phyloP scores from a whole-genome alignment of 2,113 vertebrate genomes.

The Misgurnus mizolepis region DNA sequence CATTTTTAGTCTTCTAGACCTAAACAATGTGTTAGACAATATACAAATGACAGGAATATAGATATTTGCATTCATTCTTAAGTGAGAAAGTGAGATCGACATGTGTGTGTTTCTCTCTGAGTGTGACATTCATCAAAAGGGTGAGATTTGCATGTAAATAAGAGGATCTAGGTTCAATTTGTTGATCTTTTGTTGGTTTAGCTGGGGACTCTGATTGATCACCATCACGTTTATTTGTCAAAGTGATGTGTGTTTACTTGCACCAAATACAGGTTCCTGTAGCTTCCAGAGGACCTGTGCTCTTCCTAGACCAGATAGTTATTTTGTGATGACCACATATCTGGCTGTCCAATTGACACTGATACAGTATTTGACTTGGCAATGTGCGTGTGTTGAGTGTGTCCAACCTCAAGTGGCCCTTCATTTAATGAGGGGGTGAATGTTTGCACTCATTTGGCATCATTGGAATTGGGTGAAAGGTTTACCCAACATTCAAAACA shows the following conservation, averaged over 20 bases:
- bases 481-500: slow-evolving; percentile 64
- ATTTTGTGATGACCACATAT: neutral
- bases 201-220: slow-evolving; percentile 19
- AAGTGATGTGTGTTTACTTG: slow-evolving; percentile 13
- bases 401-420: slow-evolving; percentile 24
- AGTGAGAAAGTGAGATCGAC: neutral
- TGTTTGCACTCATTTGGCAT: slow-evolving; percentile 55
- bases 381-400: slow-evolving; percentile 8
- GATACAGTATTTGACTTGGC: slow-evolving; percentile 2
- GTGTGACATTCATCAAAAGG: slow-evolving; percentile 37
- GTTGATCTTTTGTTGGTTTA: slow-evolving; percentile 25
- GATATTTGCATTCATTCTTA: neutral
- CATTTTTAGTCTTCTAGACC: too few species aligned
- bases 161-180: neutral
- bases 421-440: slow-evolving; percentile 10
- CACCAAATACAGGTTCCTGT: neutral
- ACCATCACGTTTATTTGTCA: neutral
- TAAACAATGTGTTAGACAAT: too few species aligned
- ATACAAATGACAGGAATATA: too few species aligned
- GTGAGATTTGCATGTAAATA: slow-evolving; percentile 27
- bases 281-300: neutral
- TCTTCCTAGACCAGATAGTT: neutral
- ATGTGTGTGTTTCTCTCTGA: neutral
- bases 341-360: neutral
- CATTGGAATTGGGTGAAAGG: slow-evolving; percentile 78